Percentiles rank a stretch among this genome's conserved stretches.
Evolutionary conservation across 2,888 invertebrate genomes (phyloP).

Genomic region (Synanthedon tipuliformis): DNA sequence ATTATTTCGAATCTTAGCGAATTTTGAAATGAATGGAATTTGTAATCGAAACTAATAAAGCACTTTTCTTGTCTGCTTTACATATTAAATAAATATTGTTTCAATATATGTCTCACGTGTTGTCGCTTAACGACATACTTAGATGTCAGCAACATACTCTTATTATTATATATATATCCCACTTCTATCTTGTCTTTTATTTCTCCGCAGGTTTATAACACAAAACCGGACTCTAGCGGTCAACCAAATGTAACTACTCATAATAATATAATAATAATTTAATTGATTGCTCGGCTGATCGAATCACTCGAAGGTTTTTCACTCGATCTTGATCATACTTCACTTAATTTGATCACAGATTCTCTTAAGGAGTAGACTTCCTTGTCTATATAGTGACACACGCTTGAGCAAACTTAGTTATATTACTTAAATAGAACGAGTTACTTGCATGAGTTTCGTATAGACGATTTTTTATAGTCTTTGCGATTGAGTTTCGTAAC

Average conservation of each 20-base stretch:
- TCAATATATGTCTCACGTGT: too few relatives aligned
- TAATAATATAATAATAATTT: conserved; percentile 17
- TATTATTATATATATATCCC: conserved; percentile 25
- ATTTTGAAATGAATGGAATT: too few relatives aligned
- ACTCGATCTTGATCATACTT: conserved; percentile 59
- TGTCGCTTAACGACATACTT: conserved; percentile 37
- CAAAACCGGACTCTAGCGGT: conserved; percentile 70
- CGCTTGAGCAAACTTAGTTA: conserved; percentile 50
- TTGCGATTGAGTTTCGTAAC: conserved; percentile 19
- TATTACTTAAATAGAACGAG: conserved; percentile 21
- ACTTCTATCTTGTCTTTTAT: conserved; percentile 65
- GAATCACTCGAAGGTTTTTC: conserved; percentile 57
- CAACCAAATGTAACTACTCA: conserved; percentile 70
- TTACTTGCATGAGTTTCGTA: conserved; percentile 46
- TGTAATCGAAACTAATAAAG: too few relatives aligned
- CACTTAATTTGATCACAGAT: conserved; percentile 56
- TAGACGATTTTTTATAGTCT: conserved; percentile 9
- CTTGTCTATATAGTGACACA: conserved; percentile 28
- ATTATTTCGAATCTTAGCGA: too few relatives aligned
- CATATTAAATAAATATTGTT: too few relatives aligned
- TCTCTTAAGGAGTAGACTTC: conserved; percentile 43
- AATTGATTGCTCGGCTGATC: conserved; percentile 61
- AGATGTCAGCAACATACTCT: conserved; percentile 35
- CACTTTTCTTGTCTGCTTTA: too few relatives aligned
- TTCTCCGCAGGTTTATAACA: conserved; percentile 71